Evolutionary conservation across 2,797 vertebrate species (phyloP).

Genomic region (Galago senegalensis): DNA sequence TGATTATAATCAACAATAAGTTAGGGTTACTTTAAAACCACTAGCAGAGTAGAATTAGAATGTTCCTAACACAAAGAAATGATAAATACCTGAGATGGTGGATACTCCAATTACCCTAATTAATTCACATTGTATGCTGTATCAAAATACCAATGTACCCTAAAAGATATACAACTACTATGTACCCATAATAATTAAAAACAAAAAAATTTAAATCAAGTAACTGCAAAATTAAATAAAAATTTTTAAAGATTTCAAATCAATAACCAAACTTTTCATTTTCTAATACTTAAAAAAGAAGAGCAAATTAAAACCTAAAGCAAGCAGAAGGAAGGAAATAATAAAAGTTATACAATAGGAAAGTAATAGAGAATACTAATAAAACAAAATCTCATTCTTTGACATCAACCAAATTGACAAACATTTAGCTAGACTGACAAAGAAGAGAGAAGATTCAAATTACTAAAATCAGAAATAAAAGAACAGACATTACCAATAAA

Average conservation of each 20-base stretch:
- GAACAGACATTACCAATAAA: not conserved
- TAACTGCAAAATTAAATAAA: too few species aligned
- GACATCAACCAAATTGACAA: not conserved
- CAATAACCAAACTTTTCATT: not conserved
- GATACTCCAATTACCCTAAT: too few species aligned
- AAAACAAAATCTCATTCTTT: not conserved
- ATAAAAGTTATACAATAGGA: not conserved
- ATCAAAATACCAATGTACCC: too few species aligned
- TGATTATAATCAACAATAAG: too few species aligned
- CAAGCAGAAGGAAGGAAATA: not conserved
- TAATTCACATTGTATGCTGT: too few species aligned
- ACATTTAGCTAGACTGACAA: not conserved
- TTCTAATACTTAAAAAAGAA: not conserved
- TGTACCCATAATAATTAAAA: too few species aligned
- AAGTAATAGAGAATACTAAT: not conserved
- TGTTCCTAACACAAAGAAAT: too few species aligned
- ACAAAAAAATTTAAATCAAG: too few species aligned
- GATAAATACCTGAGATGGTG: too few species aligned
- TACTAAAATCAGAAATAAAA: not conserved
- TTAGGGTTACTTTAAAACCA: too few species aligned
- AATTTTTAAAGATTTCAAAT: not conserved
- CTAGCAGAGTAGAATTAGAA: too few species aligned
- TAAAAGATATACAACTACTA: too few species aligned
- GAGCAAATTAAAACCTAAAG: not conserved
- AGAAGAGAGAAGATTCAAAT: not conserved